These are phyloP conservation scores for Coleophora deauratella DNA, from an alignment of 2,888 invertebrate genomes.

Conservation along the genomic window DNA sequence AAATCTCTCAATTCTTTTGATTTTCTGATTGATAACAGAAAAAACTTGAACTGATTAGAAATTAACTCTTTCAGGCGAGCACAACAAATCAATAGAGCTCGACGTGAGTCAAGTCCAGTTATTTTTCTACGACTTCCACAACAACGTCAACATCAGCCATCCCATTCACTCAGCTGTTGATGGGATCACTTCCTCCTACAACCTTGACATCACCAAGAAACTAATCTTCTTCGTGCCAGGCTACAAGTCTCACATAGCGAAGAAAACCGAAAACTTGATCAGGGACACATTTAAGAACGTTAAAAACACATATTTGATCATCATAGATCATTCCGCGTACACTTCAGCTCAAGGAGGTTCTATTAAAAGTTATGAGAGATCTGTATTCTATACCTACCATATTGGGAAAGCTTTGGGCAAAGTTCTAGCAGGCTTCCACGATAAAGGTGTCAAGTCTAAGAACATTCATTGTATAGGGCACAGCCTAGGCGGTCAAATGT, in stretches of 20 bases:
- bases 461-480: conserved; percentile 59
- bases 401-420: conserved; percentile 46
- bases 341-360: conserved; percentile 46
- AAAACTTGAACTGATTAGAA: too few relatives aligned
- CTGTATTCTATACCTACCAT: conserved; percentile 46
- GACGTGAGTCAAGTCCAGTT: conserved; percentile 46
- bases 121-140: conserved; percentile 60
- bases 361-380: conserved; percentile 52
- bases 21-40: too few relatives aligned
- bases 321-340: conserved; percentile 57
- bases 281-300: conserved; percentile 48
- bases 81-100: conserved; percentile 38
- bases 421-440: conserved; percentile 39
- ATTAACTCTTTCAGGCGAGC: conserved; percentile 43
- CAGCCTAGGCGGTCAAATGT: conserved; percentile 57
- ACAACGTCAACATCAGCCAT: conserved; percentile 46
- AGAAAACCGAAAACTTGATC: conserved; percentile 47
- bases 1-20: too few relatives aligned
- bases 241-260: conserved; percentile 55
- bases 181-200: conserved; percentile 39
- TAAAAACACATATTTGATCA: conserved; percentile 49
- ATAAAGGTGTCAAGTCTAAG: conserved; percentile 41
- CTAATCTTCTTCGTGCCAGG: conserved; percentile 60
- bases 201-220: conserved; percentile 45
- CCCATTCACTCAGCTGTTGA: conserved; percentile 41